Percentiles rank a stretch among this genome's conserved stretches.
Evolutionary conservation across 2,113 vertebrate species (phyloP).

Genomic region (Neogale vison): DNA sequence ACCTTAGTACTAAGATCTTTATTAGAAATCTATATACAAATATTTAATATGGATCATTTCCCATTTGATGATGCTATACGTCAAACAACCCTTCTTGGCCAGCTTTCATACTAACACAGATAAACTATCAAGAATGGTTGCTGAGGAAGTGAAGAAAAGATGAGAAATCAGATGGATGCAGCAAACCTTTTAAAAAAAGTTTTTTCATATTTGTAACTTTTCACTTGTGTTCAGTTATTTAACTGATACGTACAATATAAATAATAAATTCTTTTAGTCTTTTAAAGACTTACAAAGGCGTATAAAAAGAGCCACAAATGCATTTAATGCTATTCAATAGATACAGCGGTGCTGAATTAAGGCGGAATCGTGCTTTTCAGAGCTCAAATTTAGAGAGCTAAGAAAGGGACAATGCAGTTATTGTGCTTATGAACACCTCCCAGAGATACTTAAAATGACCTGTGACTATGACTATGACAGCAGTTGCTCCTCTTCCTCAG

Average conservation of each 20-base stretch:
- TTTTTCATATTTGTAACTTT: neutral
- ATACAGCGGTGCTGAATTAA: neutral
- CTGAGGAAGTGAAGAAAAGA: neutral
- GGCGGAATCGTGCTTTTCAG: neutral
- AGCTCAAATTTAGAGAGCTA: neutral
- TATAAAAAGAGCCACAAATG: neutral
- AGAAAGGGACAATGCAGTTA: neutral
- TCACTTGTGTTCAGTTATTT: neutral
- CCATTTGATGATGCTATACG: neutral
- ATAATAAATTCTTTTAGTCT: conserved; percentile 23
- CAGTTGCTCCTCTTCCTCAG: neutral
- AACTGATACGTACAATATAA: neutral
- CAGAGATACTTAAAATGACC: neutral
- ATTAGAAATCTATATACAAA: neutral
- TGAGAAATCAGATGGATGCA: neutral
- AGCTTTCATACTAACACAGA: neutral
- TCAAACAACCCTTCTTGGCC: neutral
- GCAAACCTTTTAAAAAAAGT: neutral
- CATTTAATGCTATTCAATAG: neutral
- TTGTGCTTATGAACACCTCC: neutral
- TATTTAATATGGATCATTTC: neutral
- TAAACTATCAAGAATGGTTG: neutral
- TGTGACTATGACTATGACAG: neutral
- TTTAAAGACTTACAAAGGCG: neutral
- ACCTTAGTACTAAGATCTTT: neutral